These are phyloP conservation scores for Megaceryle alcyon DNA, from an alignment of 2,797 vertebrate genomes.

Conservation along the genomic window DNA sequence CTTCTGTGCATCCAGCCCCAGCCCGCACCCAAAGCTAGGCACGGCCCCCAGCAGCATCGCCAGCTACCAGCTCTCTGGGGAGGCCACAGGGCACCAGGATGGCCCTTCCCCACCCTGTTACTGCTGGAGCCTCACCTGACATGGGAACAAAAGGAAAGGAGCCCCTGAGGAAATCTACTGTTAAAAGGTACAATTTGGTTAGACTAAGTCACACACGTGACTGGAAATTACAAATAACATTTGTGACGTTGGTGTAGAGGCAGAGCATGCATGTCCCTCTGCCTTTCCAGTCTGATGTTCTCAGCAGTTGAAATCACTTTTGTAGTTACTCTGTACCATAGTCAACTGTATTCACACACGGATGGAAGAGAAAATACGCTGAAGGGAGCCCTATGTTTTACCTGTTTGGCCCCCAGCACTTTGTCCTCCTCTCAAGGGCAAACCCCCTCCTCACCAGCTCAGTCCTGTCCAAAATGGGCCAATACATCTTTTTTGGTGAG, in stretches of 20 bases:
- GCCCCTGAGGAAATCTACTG: background rate
- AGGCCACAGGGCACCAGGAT: background rate
- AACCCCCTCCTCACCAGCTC: background rate
- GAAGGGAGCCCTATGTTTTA: background rate
- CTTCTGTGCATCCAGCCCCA: background rate
- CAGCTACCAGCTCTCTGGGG: background rate
- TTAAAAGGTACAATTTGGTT: background rate
- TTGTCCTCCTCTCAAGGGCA: background rate
- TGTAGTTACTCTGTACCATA: background rate
- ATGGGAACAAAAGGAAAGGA: background rate
- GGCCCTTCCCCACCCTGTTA: background rate
- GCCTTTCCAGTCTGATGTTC: background rate
- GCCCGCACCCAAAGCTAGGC: rapidly evolving
- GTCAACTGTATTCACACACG: background rate
- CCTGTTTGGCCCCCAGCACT: background rate
- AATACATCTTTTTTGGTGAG: background rate
- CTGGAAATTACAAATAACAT: background rate
- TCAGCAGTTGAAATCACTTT: background rate
- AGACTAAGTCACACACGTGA: rapidly evolving
- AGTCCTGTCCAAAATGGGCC: background rate
- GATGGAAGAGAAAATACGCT: background rate
- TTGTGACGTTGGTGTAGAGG: background rate
- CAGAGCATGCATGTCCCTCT: background rate
- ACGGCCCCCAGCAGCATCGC: background rate
- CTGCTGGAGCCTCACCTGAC: rapidly evolving